Percentiles rank a stretch among this genome's conserved stretches.
These are phyloP conservation scores for Ceyx melanurus DNA, from an alignment of 2,113 vertebrate genomes.

Conservation along the genomic window DNA sequence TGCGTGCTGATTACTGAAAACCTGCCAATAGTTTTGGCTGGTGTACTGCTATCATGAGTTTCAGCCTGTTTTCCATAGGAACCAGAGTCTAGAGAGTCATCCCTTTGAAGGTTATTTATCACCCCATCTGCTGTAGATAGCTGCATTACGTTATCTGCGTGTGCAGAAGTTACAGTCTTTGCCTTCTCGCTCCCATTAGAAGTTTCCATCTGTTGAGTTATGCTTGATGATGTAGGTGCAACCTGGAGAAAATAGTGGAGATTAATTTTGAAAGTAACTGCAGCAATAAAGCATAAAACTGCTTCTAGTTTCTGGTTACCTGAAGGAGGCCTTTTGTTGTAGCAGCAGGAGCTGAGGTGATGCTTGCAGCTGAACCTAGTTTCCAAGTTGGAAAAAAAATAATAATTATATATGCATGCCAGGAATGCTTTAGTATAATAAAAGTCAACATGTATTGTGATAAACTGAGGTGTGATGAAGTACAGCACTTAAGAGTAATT, in stretches of 20 bases:
- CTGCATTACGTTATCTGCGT: background rate
- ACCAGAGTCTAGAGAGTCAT: background rate
- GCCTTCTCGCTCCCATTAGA: slow-evolving; percentile 46
- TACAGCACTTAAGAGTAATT: background rate
- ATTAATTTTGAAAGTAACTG: background rate
- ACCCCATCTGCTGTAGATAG: background rate
- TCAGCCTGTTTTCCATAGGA: slow-evolving; percentile 33
- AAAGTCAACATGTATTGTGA: background rate
- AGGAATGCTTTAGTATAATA: background rate
- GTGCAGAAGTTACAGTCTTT: slow-evolving; percentile 64
- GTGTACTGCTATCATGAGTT: slow-evolving; percentile 47
- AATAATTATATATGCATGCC: background rate
- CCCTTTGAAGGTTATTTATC: slow-evolving; percentile 10
- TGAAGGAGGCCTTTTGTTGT: slow-evolving; percentile 52
- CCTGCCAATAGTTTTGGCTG: slow-evolving; percentile 89
- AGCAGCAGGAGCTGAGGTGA: background rate
- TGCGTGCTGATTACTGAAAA: slow-evolving; percentile 91
- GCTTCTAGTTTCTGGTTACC: slow-evolving; percentile 73
- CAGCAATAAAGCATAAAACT: background rate
- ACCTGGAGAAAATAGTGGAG: slow-evolving; percentile 42
- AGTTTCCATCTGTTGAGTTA: slow-evolving; percentile 38
- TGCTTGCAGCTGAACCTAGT: slow-evolving; percentile 58
- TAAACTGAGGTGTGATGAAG: background rate
- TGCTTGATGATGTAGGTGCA: background rate
- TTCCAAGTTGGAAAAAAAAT: background rate